Evolutionary conservation across 1,140 invertebrate genomes (phyloP).

Genomic region (Orius laevigatus): DNA sequence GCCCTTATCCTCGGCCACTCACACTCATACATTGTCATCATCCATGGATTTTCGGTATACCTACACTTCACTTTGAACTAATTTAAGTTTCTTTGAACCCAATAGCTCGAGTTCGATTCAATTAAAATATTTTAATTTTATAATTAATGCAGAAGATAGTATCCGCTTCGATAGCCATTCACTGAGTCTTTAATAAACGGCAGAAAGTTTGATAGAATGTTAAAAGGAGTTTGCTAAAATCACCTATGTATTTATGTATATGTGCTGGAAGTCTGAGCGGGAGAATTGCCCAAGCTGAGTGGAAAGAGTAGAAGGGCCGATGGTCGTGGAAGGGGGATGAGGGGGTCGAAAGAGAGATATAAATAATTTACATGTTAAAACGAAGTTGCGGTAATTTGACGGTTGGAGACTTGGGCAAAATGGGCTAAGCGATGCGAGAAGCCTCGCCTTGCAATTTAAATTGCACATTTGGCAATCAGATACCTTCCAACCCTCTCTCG

Average conservation of each 20-base stretch:
- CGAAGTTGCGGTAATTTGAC: conserved; percentile 11
- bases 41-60: too few relatives aligned
- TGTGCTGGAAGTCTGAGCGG: neutral
- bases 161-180: too few relatives aligned
- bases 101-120: too few relatives aligned
- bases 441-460: conserved; percentile 10
- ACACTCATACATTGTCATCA: neutral
- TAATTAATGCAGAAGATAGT: too few relatives aligned
- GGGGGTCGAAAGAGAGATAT: conserved; percentile 9
- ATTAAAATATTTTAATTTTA: too few relatives aligned
- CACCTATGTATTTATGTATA: conserved; percentile 13
- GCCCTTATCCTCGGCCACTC: neutral
- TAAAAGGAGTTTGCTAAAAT: conserved; percentile 11
- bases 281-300: too few relatives aligned
- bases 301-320: too few relatives aligned
- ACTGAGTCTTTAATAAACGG: neutral
- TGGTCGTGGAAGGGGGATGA: too few relatives aligned
- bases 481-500: conserved; percentile 4
- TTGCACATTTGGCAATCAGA: conserved; percentile 12
- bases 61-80: too few relatives aligned
- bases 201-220: conserved; percentile 5
- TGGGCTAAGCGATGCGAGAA: neutral
- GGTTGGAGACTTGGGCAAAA: conserved; percentile 10
- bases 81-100: too few relatives aligned
- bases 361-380: conserved; percentile 12